Base-by-base conservation (phyloP, 2,113 vertebrate genomes). In the Marcusenius ussheri region DNA sequence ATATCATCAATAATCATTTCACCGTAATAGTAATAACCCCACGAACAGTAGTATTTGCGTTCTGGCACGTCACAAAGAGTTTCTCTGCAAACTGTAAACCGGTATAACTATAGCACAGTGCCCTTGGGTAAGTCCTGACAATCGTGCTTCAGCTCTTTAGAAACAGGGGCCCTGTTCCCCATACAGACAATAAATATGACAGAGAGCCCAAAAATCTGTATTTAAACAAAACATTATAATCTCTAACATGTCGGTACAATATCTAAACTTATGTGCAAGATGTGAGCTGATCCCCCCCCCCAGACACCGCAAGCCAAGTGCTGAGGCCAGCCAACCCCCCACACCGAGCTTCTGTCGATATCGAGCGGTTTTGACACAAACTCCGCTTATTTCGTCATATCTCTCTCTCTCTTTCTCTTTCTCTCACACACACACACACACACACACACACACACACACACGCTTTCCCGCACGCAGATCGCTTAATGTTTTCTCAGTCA, bases 211-310 rank as follows among this genome's bases (percentile, higher is more conserved):
- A 95, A 95, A 93, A 94, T 94, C 94, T 93, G 94, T 91, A 93
- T 92, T 92, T 89, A 70, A 93, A 93, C 93, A 94, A 86, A 91
- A 95, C 95, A 96, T 94, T 94, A 93, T 95, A 92, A 92, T 94
- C 93, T 95, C 92, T 91, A 93, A 94, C 93, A 95, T 91, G 95
- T 93, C 93, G 94, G 94, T 95, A 96, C 95, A 94, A 95, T 94
- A 94, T 94, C 96, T 95, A 95, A 96, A 96, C 95, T 94, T 97
- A 97, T 96, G 96, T 95, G 97, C 96, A 97, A 94, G 92, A 95
- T 95, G 93, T 91, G 91, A 95, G 95, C 94, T 89, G 93, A 94
- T 93, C 94, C 93, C 94, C 95, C 74, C 21, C 45, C 66, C 88
- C 94, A 94, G n/a, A 94, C 93, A 95, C 62, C 89, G 93, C 94